phyloP scores from a whole-genome alignment of 2,888 invertebrate genomes.

The Aquatica leii region DNA sequence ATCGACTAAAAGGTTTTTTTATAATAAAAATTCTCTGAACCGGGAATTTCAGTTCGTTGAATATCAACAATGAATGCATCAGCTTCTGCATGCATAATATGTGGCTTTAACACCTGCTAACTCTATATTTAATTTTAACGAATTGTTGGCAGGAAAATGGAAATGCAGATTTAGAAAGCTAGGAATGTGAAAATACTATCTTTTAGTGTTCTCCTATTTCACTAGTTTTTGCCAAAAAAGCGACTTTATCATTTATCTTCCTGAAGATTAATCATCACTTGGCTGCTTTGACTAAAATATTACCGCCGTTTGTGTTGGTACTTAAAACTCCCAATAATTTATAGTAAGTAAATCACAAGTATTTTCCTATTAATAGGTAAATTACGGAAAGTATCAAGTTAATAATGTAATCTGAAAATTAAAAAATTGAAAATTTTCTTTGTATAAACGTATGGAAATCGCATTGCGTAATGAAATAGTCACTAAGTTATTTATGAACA shows the following conservation, averaged over 20 bases:
- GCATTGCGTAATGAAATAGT: no score
- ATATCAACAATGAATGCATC: conserved; percentile 29
- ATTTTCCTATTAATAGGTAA: no score
- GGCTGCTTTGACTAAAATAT: no score
- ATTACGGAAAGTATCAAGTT: no score
- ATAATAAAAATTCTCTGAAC: conserved; percentile 24
- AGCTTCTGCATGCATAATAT: conserved; percentile 20
- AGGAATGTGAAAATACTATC: conserved; percentile 5
- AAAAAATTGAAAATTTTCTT: no score
- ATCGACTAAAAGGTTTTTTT: not conserved
- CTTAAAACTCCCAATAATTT: no score
- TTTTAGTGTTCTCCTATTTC: conserved; percentile 8
- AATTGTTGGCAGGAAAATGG: conserved; percentile 8
- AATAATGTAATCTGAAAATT: no score
- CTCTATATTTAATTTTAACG: conserved; percentile 25
- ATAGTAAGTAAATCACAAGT: no score
- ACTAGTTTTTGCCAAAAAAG: not conserved
- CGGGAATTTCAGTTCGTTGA: conserved; percentile 37
- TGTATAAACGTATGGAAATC: no score
- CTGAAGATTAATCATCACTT: no score
- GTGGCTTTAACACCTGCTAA: conserved; percentile 29
- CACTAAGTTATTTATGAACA: no score
- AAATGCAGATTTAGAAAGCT: conserved; percentile 12
- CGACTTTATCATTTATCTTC: conserved; percentile 1
- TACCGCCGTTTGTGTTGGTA: no score